phyloP scores from a whole-genome alignment of 2,113 vertebrate species.

The Cnemophilus loriae region DNA sequence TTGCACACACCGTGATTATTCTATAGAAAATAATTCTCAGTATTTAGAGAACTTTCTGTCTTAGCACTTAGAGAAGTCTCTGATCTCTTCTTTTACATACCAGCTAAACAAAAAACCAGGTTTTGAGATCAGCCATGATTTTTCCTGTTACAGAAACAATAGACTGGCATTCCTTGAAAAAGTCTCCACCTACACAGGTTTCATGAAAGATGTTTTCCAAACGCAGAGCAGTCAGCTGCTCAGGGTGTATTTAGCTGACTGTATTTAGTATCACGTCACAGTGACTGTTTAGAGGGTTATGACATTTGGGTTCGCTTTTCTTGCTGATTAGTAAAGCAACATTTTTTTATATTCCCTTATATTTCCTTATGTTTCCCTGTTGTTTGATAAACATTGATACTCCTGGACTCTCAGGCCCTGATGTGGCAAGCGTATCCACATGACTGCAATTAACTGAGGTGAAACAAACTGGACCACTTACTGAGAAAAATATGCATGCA shows the following conservation, averaged over 20 bases:
- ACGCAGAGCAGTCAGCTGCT: background rate
- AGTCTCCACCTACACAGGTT: background rate
- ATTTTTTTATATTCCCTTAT: background rate
- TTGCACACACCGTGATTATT: background rate
- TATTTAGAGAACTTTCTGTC: background rate
- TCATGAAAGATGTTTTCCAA: background rate
- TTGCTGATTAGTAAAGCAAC: background rate
- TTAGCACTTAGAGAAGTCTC: background rate
- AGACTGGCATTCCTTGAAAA: background rate
- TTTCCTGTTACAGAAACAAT: background rate
- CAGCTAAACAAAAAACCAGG: background rate
- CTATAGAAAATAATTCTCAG: background rate
- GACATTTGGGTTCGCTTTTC: background rate
- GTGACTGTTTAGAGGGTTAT: background rate
- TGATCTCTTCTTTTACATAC: background rate
- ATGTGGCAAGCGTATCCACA: background rate
- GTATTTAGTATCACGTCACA: background rate
- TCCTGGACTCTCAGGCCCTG: background rate
- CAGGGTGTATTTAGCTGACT: background rate
- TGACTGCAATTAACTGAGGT: background rate
- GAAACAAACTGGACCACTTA: conserved; percentile 26
- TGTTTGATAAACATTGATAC: background rate
- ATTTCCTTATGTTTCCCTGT: background rate
- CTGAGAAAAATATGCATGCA: background rate
- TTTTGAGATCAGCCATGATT: background rate